Evolutionary conservation across 64 coral and sea anemone genomes (phyloP), one percentile per base, ranked within the genome.

Genomic region (Porites lutea): DNA sequence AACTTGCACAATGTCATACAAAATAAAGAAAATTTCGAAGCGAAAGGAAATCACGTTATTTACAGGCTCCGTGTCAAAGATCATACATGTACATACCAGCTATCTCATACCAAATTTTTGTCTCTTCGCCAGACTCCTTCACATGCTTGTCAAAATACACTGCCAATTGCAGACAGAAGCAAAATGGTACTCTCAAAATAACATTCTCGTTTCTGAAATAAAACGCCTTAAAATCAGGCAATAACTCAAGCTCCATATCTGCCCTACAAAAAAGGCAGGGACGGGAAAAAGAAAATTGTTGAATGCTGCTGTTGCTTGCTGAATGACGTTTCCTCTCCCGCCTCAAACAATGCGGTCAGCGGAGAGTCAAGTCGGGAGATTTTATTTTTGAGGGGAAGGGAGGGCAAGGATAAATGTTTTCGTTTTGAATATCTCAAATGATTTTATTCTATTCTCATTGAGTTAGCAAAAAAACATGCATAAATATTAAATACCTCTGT

Each of bases 191-290:
- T 23, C 81, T 84, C 23, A 84, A 84, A 84, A 84, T 67, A 11
- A 84, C 46, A 84, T 84, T 84, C 48, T 84, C 81, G 22, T 84
- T 50, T 68, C 63, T 50, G 48, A 84, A 84, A 52, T 84, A 84
- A 68, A 68, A 69, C 6, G 63, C 64, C 45, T 84, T 84, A 6
- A 84, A 6, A 49, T 19, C 47, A 51, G 81, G 46, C 63, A 46
- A 84, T 49, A 37, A 37, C 27, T 49, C 8, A n/a, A 68, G 5
- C 61, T 67, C 62, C 81, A 84, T 84, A 4, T 37, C 27, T 37
- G 27, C 27, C 27, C 27, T 37, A 1, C 27, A 37, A 37, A 37
- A 37, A 37, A 37, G 1, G 27, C 27, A 37, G 27, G 27, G 3
- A 74, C 72, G 43, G 44, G 43, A 46, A 11, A 37, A 37, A 37